Evolutionary conservation across 37 sponge, comb jelly and placozoan species (phyloP), one percentile per base, ranked within the genome.

Genomic region (Bolinopsis microptera): DNA sequence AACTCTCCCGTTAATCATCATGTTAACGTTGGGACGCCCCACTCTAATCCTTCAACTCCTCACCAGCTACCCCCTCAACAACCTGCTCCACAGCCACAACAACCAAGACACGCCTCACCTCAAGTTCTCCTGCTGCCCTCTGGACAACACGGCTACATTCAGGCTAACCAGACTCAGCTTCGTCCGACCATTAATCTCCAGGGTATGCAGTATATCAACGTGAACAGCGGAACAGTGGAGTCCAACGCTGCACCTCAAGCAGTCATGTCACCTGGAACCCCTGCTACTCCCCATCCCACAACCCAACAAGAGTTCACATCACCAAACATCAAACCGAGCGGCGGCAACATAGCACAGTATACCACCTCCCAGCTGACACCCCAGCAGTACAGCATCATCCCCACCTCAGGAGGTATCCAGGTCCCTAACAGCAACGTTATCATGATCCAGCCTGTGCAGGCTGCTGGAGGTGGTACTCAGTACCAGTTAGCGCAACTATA

Each of bases 401-500:
- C 80, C 21, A 77, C 80, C 18, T 77, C 80, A 1, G 80, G 80
- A 18, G 80, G 80, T 1, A 77, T 77, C 36, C 80, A 77, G 80
- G 80, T 77, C 1, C 80, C 80, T 13, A 77, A 77, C 80, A 86
- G 31, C 31, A 86, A 86, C 28, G 90, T 86, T 27, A 86, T 86
- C 90, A 86, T 86, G 90, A 86, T 86, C 41, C 90, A 86, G 30
- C 90, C 41, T 1, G 80, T 77, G 34, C 80, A 27, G 21, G 26
- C 90, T 39, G 90, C 38, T 23, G 83, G 83, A 0, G 80, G 80
- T 9, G 36, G 33, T 36, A 77, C 80, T 9, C 80, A 77, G 37
- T 86, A 86, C 90, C 90, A 86, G 26, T 30, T 86, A 1, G 90
- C 90, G 0, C 90, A 86, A 34, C 90, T 86, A 28, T 86, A 86